Conservation (phyloP, 2,113 vertebrate species). For the Tragelaphus strepsiceros region DNA sequence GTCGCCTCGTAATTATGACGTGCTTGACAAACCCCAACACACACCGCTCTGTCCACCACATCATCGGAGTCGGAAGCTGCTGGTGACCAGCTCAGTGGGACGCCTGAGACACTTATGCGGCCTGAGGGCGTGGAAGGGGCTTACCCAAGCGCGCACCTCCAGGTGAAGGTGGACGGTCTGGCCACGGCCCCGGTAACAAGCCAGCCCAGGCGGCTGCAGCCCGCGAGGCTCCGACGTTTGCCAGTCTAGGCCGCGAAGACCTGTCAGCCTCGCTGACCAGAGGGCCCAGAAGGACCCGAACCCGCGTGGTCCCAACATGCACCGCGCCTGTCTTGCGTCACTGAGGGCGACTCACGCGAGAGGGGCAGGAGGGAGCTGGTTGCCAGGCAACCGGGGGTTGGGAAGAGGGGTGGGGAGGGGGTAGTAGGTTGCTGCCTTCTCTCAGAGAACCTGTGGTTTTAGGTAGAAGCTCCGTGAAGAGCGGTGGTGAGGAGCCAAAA, state of each 20-base stretch:
- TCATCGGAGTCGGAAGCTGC: neutral
- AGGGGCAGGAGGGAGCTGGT: neutral
- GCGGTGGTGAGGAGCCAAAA: neutral
- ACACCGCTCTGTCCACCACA: neutral
- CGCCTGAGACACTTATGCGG: neutral
- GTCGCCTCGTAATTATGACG: neutral
- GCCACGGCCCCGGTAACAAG: neutral
- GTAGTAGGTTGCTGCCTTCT: neutral
- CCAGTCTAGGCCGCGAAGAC: rapidly evolving
- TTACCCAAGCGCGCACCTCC: constrained; percentile 19
- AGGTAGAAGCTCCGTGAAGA: neutral
- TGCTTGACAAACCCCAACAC: neutral
- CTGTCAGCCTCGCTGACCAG: rapidly evolving
- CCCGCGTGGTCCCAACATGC: neutral
- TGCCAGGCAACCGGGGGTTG: constrained; percentile 23
- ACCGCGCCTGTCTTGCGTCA: neutral
- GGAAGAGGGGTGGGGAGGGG: rapidly evolving
- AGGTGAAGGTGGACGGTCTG: neutral
- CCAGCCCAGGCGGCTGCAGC: neutral
- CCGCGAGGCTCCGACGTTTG: rapidly evolving
- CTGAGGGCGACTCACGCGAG: neutral
- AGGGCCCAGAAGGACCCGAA: rapidly evolving
- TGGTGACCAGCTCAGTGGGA: neutral
- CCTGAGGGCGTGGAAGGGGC: neutral
- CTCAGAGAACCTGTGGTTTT: neutral